Evolutionary conservation across 2,113 vertebrate genomes (phyloP), one percentile per base, ranked within the genome.

Genomic region (Sphyrna mokarran): DNA sequence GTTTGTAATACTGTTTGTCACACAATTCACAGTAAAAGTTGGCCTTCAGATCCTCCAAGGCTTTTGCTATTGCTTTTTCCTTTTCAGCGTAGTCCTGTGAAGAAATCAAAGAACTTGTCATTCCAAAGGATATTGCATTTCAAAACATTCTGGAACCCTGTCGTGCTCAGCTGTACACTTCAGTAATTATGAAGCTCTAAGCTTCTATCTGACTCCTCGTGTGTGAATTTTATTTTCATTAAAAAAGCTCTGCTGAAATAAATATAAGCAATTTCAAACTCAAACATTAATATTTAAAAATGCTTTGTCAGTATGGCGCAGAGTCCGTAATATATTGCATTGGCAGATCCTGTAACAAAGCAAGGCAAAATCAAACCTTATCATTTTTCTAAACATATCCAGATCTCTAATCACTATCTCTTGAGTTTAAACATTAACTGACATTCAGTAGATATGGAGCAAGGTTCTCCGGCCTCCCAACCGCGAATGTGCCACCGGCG

Each of bases 1-100:
- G 99, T 96, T 99, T 98, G 96, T 99, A 98, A 95, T 99, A 99
- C 97, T 99, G 99, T 97, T 99, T 99, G 97, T 99, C 98, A 96
- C 99, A 99, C 95, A 99, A 98, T 96, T 99, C 98, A 96, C 99
- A 99, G 98, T 99, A 99, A 97, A 99, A 98, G 96, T 98, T 98
- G 96, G 98, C 98, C 97, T 98, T 98, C 96, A 98, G 97, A 66
- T 98, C 98, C 97, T 98, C 98, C 95, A 98, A 96, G 80, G 98
- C 98, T 97, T 98, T 98, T 94, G 98, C 97, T 97, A 98, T 98
- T 22, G 97, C 97, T 96, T 98, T 98, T 97, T 98, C 98, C 96
- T 98, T 98, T 96, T 98, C 98, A 96, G 98, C 97, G 96, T 98
- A 98, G 97, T 98, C 98, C 98, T 98, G 96, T 66, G 97, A 97